phyloP scores from a whole-genome alignment of 2,113 vertebrate genomes.

The human (Homo sapiens) region GRCh38 chr11:126148001-126148500 shows the following conservation, averaged over 20 bases:
- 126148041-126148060: constrained; percentile 46
- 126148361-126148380: not conserved
- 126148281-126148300: not conserved
- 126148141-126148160: too few relatives aligned
- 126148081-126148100: not conserved
- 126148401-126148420: too few relatives aligned
- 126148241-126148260: not conserved
- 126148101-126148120: not conserved
- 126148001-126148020: not conserved
- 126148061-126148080: constrained; percentile 37
- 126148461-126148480: too few relatives aligned
- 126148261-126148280: not conserved
- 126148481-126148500: too few relatives aligned
- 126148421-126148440: too few relatives aligned
- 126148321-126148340: fast-evolving
- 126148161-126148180: not conserved
- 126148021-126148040: not conserved
- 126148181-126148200: fast-evolving
- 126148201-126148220: too few relatives aligned
- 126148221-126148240: not conserved
- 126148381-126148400: too few relatives aligned
- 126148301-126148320: not conserved
- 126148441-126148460: too few relatives aligned
- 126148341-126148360: not conserved
- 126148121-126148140: not conserved